Evolutionary conservation across 2,888 invertebrate species (phyloP).

Genomic region (Hoplodrina ambigua): DNA sequence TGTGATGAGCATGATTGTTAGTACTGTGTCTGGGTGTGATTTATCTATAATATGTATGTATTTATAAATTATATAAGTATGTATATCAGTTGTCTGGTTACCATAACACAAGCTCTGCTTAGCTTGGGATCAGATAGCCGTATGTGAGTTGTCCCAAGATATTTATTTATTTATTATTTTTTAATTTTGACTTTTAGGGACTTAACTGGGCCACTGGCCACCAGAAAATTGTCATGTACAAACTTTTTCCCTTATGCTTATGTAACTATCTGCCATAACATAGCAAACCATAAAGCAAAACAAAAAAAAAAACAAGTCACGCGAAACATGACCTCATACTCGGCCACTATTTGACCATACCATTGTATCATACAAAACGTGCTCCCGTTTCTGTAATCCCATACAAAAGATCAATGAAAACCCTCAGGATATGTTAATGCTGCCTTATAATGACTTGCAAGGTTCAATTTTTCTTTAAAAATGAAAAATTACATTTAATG

Average conservation of each 20-base stretch:
- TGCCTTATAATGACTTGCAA: slow-evolving; percentile 7
- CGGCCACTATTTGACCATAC: slow-evolving; percentile 33
- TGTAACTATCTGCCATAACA: background rate
- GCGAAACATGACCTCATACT: slow-evolving; percentile 16
- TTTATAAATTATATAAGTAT: no score
- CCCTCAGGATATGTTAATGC: slow-evolving; percentile 3
- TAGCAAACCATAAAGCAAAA: background rate
- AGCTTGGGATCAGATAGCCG: no score
- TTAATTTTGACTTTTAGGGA: no score
- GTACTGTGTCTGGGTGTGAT: no score
- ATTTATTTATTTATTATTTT: no score
- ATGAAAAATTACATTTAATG: slow-evolving; percentile 9
- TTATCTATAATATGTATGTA: no score
- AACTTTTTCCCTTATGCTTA: background rate
- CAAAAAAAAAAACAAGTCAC: background rate
- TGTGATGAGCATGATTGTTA: no score
- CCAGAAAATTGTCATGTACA: no score
- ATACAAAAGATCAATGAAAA: slow-evolving; percentile 40
- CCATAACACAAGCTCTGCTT: no score
- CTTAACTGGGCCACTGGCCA: no score
- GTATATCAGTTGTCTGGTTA: no score
- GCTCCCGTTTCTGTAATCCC: slow-evolving; percentile 44
- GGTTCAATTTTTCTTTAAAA: background rate
- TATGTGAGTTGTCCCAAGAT: no score
- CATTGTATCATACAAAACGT: slow-evolving; percentile 32